Evolutionary conservation across 2,113 vertebrate genomes (phyloP).

Genomic region (Pachycephala philippinensis): DNA sequence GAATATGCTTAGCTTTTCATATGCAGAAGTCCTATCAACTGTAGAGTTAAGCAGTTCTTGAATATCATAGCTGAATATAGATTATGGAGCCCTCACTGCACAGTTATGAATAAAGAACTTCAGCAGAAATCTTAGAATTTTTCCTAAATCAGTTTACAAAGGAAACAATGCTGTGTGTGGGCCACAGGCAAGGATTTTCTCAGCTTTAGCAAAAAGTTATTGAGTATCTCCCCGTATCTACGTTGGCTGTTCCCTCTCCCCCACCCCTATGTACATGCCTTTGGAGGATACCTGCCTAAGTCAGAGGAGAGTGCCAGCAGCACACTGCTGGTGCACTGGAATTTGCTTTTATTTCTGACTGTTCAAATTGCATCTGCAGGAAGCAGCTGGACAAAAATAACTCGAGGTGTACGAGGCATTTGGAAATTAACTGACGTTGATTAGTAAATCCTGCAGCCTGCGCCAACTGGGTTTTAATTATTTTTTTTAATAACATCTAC

Average conservation of each 20-base stretch:
- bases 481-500: background rate
- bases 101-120: background rate
- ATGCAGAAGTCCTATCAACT: background rate
- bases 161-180: background rate
- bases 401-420: background rate
- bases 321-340: background rate
- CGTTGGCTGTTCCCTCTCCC: accelerated
- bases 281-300: background rate
- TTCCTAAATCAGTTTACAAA: background rate
- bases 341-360: background rate
- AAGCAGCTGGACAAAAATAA: background rate
- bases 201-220: background rate
- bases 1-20: background rate
- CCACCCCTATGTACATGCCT: accelerated
- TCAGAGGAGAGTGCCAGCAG: background rate
- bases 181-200: background rate
- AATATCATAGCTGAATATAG: background rate
- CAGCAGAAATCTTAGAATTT: background rate
- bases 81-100: background rate
- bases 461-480: background rate
- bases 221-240: background rate
- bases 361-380: background rate
- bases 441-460: background rate
- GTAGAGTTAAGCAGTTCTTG: background rate
- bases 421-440: background rate